phyloP scores from a whole-genome alignment of 2,797 vertebrate species.

The Schizopygopsis pylzovi region DNA sequence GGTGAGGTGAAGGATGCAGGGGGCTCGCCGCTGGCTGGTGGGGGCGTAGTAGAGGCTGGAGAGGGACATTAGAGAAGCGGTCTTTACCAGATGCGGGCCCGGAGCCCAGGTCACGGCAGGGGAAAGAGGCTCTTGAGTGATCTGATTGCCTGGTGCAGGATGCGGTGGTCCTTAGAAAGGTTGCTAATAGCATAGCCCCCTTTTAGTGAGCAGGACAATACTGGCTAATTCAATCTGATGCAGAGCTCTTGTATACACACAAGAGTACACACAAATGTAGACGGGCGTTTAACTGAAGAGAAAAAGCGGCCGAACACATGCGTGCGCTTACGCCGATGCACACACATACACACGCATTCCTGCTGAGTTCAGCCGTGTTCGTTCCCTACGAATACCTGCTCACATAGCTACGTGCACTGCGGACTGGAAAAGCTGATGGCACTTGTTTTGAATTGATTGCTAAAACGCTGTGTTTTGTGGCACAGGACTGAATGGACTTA shows the following conservation, averaged over 20 bases:
- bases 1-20: slow-evolving; percentile 74
- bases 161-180: slow-evolving; percentile 71
- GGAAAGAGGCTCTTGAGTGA: slow-evolving; percentile 78
- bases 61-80: slow-evolving; percentile 60
- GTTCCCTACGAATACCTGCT: neutral
- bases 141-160: slow-evolving; percentile 76
- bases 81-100: slow-evolving; percentile 55
- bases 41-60: slow-evolving; percentile 54
- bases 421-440: slow-evolving; percentile 68
- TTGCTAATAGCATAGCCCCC: slow-evolving; percentile 77
- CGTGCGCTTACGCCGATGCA: neutral
- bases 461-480: slow-evolving; percentile 67
- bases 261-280: slow-evolving; percentile 50
- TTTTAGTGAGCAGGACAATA: slow-evolving; percentile 67
- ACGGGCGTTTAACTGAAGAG: slow-evolving; percentile 32
- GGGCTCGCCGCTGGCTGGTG: slow-evolving; percentile 59
- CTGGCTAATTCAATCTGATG: slow-evolving; percentile 65
- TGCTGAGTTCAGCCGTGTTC: neutral
- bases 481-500: slow-evolving; percentile 73
- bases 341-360: slow-evolving; percentile 20
- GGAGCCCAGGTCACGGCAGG: slow-evolving; percentile 72
- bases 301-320: slow-evolving; percentile 41
- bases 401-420: slow-evolving; percentile 33
- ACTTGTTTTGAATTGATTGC: slow-evolving; percentile 79
- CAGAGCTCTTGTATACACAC: slow-evolving; percentile 63